These are phyloP conservation scores for Cryptocephalus moraei DNA, from an alignment of 2,888 invertebrate genomes.

Conservation along the genomic window DNA sequence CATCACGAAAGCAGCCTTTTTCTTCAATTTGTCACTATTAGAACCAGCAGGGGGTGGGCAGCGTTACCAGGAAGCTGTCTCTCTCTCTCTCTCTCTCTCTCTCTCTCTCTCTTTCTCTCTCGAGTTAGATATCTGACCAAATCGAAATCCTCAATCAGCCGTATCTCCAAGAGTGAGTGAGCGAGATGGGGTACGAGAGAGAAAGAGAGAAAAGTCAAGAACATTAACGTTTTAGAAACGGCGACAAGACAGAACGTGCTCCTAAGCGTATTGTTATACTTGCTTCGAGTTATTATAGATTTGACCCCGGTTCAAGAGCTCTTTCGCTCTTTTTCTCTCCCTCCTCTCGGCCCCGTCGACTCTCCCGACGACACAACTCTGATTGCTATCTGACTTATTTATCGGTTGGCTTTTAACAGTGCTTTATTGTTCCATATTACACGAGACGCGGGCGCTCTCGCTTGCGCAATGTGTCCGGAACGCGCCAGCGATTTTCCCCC, in stretches of 20 bases:
- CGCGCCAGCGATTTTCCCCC: no score
- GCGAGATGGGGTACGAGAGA: no score
- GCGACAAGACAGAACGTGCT: conserved; percentile 31
- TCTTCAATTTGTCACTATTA: conserved; percentile 27
- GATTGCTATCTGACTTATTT: conserved; percentile 22
- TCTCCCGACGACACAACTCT: conserved; percentile 2
- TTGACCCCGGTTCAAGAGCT: conserved; percentile 32
- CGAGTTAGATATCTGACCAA: background rate
- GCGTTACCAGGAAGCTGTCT: conserved; percentile 17
- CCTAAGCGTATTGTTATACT: conserved; percentile 31
- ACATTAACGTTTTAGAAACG: conserved; percentile 26
- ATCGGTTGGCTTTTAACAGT: conserved; percentile 11
- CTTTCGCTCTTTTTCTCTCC: conserved; percentile 11
- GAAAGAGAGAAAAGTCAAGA: conserved; percentile 3
- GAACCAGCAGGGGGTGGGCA: conserved; percentile 18
- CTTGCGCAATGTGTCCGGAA: no score
- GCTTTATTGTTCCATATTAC: conserved; percentile 18
- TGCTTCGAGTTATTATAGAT: conserved; percentile 33
- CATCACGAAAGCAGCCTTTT: conserved; percentile 18
- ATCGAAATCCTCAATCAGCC: conserved; percentile 25
- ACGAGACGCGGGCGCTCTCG: conserved; percentile 4
- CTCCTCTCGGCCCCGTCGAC: conserved; percentile 6
- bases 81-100: no score
- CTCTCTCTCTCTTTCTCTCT: background rate
- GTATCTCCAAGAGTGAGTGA: conserved; percentile 17